phyloP scores from a whole-genome alignment of 2,888 invertebrate species.

The Mythimna lalbum region DNA sequence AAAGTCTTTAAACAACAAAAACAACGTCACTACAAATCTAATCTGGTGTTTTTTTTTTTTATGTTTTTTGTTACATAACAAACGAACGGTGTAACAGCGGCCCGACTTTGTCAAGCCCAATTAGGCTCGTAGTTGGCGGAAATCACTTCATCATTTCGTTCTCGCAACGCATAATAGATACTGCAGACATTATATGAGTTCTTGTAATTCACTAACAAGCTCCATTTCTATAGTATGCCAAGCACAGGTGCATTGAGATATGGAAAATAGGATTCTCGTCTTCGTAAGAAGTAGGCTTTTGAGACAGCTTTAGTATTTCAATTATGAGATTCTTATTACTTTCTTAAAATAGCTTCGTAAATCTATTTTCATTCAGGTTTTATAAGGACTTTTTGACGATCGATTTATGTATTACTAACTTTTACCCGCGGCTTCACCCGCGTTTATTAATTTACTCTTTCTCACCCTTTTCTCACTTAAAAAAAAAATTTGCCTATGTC shows the following conservation, averaged over 20 bases:
- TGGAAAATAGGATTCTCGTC: neutral
- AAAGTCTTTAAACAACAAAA: too few relatives aligned
- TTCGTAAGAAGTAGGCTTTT: slow-evolving; percentile 6
- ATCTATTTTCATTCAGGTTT: neutral
- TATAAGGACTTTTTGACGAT: neutral
- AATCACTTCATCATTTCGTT: slow-evolving; percentile 72
- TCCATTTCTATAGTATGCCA: slow-evolving; percentile 12
- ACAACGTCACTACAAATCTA: too few relatives aligned
- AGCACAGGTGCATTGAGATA: slow-evolving; percentile 40
- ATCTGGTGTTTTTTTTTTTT: neutral
- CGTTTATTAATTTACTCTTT: too few relatives aligned
- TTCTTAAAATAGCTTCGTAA: neutral
- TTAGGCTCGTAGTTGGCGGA: slow-evolving; percentile 69
- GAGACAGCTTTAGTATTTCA: neutral
- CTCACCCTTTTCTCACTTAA: too few relatives aligned
- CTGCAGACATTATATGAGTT: slow-evolving; percentile 53
- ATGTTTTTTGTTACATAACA: slow-evolving; percentile 19
- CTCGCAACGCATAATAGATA: slow-evolving; percentile 61
- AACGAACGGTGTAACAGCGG: slow-evolving; percentile 61
- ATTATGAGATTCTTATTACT: neutral
- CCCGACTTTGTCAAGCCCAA: slow-evolving; percentile 66
- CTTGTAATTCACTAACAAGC: slow-evolving; percentile 69
- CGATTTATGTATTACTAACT: too few relatives aligned
- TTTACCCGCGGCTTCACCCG: too few relatives aligned
- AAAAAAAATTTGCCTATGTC: too few relatives aligned